Evolutionary conservation across 2,797 vertebrate genomes (phyloP).

Genomic region (Hemibagrus guttatus): DNA sequence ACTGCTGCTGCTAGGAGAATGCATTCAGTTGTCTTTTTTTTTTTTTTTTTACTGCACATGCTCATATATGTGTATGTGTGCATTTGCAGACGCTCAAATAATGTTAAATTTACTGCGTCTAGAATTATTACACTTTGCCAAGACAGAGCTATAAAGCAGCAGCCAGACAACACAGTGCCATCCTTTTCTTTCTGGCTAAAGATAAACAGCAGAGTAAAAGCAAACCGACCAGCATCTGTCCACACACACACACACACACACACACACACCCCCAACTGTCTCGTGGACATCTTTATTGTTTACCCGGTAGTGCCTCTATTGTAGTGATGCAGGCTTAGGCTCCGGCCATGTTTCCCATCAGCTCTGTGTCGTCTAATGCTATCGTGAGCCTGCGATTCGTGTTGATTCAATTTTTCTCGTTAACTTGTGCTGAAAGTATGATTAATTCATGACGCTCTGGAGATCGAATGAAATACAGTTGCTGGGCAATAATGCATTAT

Average conservation of each 20-base stretch:
- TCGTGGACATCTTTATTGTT: slow-evolving; percentile 15
- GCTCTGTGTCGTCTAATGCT: neutral
- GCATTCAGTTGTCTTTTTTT: neutral
- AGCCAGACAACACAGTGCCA: slow-evolving; percentile 1
- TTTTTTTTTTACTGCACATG: neutral
- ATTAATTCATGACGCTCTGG: neutral
- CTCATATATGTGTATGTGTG: neutral
- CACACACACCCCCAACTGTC: neutral
- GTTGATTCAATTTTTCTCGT: neutral
- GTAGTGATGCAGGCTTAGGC: neutral
- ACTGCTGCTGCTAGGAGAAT: slow-evolving; percentile 35
- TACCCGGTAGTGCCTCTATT: neutral
- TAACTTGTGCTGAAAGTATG: neutral
- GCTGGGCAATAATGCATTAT: slow-evolving; percentile 18
- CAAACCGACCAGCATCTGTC: neutral
- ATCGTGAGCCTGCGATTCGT: neutral
- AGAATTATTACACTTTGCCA: neutral
- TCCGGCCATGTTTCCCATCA: neutral
- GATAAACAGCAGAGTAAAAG: neutral
- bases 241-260: neutral
- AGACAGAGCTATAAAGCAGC: neutral
- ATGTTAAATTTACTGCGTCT: neutral
- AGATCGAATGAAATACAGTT: slow-evolving; percentile 9
- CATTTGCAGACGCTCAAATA: neutral
- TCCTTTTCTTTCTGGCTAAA: neutral